Base-by-base conservation (phyloP, 1,140 invertebrate genomes). In the Nephila pilipes region DNA sequence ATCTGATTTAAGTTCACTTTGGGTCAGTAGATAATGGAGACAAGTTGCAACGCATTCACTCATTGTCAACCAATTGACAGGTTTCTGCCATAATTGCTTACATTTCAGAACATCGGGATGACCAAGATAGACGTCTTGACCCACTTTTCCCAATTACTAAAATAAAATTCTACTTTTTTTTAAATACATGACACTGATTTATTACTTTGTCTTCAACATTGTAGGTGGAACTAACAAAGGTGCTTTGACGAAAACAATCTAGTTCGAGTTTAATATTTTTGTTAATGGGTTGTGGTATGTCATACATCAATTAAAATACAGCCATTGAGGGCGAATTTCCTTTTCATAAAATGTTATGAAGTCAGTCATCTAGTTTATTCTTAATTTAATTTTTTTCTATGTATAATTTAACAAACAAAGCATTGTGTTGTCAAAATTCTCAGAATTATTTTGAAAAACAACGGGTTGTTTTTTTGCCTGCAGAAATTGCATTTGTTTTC, bases 111-210 rank as follows among this genome's bases (percentile, higher is more conserved):
- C 85, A 87, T 87, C 32, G 8, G 32, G 16, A 87, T 69, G 60
- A 87, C 85, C 85, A 87, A 60, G 85, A 69, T 85, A 6, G n/a
- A 46, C 85, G 29, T 16, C 20, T 57, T 87, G 85, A 54, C 85
- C 85, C 22, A 69, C n/a, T 87, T 65, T 69, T 46, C 20, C n/a
- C n/a, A n/a, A 60, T 36, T 29, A 20, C 85, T 20, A 69, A 65
- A 87, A 87, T 69, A 87, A 54, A 25, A 81, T 81, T n/a, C 1
- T 0, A 2, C 46, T 81, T 81, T 16, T 10, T 32, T 80, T 80
- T 54, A 12, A 54, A n/a, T 25, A 65, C 18, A 14, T n/a, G 80
- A n/a, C 14, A 55, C 46, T 54, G 22, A 81, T 81, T 81, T 81
- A 54, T 54, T n/a, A 22, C 20, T 54, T 29, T 1, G 12, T 18